Evolutionary conservation across 2,888 invertebrate species (phyloP).

Genomic region (Coleophora deauratella): DNA sequence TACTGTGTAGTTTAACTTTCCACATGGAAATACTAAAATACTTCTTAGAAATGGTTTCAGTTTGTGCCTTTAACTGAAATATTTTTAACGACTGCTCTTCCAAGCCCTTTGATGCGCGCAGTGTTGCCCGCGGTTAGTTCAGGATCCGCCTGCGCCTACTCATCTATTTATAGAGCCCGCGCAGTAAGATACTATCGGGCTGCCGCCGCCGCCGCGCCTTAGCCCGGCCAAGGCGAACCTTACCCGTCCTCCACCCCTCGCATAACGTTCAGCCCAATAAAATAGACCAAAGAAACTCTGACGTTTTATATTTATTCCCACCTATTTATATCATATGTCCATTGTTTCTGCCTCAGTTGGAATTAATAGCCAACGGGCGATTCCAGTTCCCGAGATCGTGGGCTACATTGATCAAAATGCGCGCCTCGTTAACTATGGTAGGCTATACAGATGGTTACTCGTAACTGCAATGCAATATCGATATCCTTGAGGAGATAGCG

Average conservation of each 20-base stretch:
- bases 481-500: slow-evolving; percentile 22
- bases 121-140: slow-evolving; percentile 62
- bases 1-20: no score
- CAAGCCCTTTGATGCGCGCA: slow-evolving; percentile 43
- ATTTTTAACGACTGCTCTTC: no score
- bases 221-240: slow-evolving; percentile 44
- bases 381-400: slow-evolving; percentile 39
- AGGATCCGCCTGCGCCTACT: slow-evolving; percentile 57
- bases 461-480: slow-evolving; percentile 21
- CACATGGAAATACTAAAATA: no score
- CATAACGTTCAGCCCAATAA: slow-evolving; percentile 57
- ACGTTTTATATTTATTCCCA: slow-evolving; percentile 60
- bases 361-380: slow-evolving; percentile 56
- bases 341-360: slow-evolving; percentile 57
- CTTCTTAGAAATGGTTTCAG: no score
- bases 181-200: slow-evolving; percentile 56
- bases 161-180: slow-evolving; percentile 65
- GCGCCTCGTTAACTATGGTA: slow-evolving; percentile 23
- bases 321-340: slow-evolving; percentile 66
- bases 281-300: slow-evolving; percentile 61
- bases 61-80: no score
- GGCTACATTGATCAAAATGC: slow-evolving; percentile 47
- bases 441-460: slow-evolving; percentile 20
- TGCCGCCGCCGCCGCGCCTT: slow-evolving; percentile 40
- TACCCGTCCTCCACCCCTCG: slow-evolving; percentile 65